A percentile compares a stretch with the other conserved stretches of the same genome.
Conservation (phyloP, 53 echinoderm and acorn worm genomes). For the Holothuria leucospilota region DNA sequence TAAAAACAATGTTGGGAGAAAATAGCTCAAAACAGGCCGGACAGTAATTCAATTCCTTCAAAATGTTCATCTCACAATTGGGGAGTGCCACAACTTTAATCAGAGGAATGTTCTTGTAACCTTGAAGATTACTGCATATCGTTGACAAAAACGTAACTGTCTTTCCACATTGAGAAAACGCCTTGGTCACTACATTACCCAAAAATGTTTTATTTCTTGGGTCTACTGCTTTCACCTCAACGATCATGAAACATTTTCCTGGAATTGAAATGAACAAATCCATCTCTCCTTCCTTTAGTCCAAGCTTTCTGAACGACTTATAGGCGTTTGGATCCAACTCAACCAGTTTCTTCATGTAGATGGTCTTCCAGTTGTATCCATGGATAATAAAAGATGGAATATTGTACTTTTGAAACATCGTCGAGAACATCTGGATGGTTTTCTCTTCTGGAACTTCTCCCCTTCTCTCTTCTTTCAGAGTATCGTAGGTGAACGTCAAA, state of each 20-base stretch:
- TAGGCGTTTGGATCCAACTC: neutral
- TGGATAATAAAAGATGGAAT: constrained; percentile 8
- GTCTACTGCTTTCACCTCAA: constrained; percentile 32
- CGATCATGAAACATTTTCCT: constrained; percentile 22
- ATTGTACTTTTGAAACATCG: neutral
- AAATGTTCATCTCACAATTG: neutral
- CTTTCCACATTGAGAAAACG: constrained; percentile 16
- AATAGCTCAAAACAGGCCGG: neutral
- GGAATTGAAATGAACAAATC: constrained; percentile 32
- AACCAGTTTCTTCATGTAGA: constrained; percentile 14
- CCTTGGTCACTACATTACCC: neutral
- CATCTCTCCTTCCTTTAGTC: constrained; percentile 17
- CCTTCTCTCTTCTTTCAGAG: neutral
- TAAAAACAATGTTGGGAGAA: neutral
- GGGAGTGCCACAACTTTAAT: constrained; percentile 33
- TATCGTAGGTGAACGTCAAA: neutral
- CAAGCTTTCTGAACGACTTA: constrained; percentile 19
- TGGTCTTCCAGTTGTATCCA: constrained; percentile 37
- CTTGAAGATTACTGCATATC: neutral
- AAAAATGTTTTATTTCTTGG: neutral
- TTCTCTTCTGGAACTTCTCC: constrained; percentile 19
- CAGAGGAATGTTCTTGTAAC: neutral
- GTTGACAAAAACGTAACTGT: constrained; percentile 16
- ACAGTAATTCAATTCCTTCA: constrained; percentile 4
- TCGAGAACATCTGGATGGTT: neutral